These are phyloP conservation scores for Vanessa tameamea DNA, from an alignment of 1,140 invertebrate genomes.

Conservation along the genomic window DNA sequence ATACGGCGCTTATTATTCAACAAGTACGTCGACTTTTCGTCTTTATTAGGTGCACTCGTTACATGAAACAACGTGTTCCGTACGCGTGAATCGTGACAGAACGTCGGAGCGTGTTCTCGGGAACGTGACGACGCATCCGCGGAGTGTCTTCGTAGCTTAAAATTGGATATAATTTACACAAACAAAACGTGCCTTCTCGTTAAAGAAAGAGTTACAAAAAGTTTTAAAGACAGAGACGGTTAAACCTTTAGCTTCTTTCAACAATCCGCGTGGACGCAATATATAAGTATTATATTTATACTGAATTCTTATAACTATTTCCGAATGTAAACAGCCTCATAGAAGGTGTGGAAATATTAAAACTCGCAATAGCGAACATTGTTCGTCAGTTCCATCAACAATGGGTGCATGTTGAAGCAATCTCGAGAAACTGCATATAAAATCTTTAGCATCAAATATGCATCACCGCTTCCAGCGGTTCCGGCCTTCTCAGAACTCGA, in stretches of 20 bases:
- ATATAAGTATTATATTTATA: too few species aligned
- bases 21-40: neutral
- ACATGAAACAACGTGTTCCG: neutral
- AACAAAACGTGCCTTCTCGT: neutral
- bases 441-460: constrained; percentile 11
- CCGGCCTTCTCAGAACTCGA: constrained; percentile 7
- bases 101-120: neutral
- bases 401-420: neutral
- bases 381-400: neutral
- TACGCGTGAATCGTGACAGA: neutral
- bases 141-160: neutral
- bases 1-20: neutral
- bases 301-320: too few species aligned
- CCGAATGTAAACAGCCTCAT: too few species aligned
- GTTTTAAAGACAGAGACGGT: too few species aligned
- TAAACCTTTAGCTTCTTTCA: too few species aligned
- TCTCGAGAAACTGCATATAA: constrained; percentile 7
- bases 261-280: too few species aligned
- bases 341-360: neutral
- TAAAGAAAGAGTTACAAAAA: neutral
- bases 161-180: constrained; percentile 3
- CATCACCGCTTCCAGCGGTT: constrained; percentile 8
- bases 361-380: neutral
- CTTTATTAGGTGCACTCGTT: constrained; percentile 3
- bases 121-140: constrained; percentile 1